Percentiles rank a stretch among this genome's conserved stretches.
These are phyloP conservation scores for Orchesellides sinensis DNA, from an alignment of 2,888 invertebrate species.

Conservation along the genomic window DNA sequence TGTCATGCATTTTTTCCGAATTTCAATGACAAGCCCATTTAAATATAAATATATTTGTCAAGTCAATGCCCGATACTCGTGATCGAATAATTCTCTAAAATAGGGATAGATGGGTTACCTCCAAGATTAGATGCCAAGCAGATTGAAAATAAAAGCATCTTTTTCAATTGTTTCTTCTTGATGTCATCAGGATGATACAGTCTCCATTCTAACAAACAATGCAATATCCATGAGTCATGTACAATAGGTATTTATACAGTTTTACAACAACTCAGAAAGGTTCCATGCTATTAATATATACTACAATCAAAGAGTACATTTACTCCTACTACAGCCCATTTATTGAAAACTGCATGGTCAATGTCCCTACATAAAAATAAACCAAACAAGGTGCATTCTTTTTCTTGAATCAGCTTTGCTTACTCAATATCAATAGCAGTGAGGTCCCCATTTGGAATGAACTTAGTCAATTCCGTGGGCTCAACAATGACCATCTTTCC, in stretches of 20 bases:
- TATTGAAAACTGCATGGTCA: neutral
- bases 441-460: constrained; percentile 28
- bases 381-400: neutral
- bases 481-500: constrained; percentile 37
- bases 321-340: neutral
- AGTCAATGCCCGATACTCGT: neutral
- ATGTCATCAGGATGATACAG: constrained; percentile 49
- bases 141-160: constrained; percentile 66
- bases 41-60: neutral
- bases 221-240: neutral
- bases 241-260: neutral
- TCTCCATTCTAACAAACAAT: constrained; percentile 36
- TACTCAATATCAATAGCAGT: constrained; percentile 52
- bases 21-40: no score
- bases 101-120: constrained; percentile 22
- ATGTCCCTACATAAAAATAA: neutral
- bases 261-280: neutral
- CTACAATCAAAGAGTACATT: neutral
- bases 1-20: no score
- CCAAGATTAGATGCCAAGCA: constrained; percentile 65
- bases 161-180: constrained; percentile 63
- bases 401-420: constrained; percentile 1
- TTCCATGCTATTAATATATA: neutral
- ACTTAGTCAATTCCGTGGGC: constrained; percentile 34
- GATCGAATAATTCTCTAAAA: neutral